Percentiles rank a stretch among this genome's conserved stretches.
Evolutionary conservation across 2,797 vertebrate species (phyloP).

Genomic region (Clarias fuscus): DNA sequence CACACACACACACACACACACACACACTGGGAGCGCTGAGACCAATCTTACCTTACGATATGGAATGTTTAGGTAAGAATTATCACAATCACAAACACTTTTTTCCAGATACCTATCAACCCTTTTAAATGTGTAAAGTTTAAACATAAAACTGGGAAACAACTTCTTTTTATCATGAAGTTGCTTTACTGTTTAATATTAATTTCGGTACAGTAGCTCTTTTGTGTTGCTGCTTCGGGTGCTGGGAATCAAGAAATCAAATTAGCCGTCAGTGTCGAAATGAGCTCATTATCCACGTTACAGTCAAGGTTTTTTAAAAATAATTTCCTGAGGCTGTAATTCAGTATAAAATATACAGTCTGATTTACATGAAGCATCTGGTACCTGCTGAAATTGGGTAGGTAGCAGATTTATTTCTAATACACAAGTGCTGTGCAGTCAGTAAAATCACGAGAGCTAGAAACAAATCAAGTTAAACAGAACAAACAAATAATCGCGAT

Average conservation of each 20-base stretch:
- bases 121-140: neutral
- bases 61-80: neutral
- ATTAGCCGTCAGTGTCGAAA: neutral
- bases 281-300: neutral
- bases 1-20: too few species aligned
- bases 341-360: neutral
- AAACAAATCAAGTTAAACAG: neutral
- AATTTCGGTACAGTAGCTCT: neutral
- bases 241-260: neutral
- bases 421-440: neutral
- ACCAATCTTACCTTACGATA: too few species aligned
- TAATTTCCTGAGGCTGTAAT: neutral
- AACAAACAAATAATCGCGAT: too few species aligned
- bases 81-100: neutral
- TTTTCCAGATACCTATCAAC: neutral
- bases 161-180: neutral
- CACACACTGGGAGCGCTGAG: too few species aligned
- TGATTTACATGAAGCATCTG: neutral
- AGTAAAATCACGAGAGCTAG: neutral
- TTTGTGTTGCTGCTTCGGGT: neutral
- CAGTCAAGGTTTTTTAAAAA: neutral
- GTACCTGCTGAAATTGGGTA: neutral
- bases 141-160: neutral
- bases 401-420: neutral
- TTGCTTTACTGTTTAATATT: neutral